Conservation (phyloP, 92 coral and sea anemone genomes). For the Muricea muricata region DNA sequence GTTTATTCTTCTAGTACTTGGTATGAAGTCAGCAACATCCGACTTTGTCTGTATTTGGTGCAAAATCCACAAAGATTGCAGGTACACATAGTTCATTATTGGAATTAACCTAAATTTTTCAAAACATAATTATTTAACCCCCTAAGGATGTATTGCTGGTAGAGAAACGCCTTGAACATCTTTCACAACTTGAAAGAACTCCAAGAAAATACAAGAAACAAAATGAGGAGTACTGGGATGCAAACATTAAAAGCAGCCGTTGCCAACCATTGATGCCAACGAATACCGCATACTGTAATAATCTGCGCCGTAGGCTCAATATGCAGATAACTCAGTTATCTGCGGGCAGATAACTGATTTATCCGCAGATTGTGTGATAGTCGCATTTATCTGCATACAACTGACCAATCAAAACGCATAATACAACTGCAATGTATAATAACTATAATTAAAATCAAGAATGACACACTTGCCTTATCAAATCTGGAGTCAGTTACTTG, state of each 20-base stretch:
- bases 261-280: too few relatives aligned
- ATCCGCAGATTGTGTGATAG: too few relatives aligned
- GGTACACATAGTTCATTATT: too few relatives aligned
- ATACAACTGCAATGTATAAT: too few relatives aligned
- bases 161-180: conserved; percentile 44
- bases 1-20: conserved; percentile 16
- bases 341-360: too few relatives aligned
- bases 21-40: conserved; percentile 32
- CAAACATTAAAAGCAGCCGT: conserved; percentile 17
- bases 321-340: too few relatives aligned
- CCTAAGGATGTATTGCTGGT: conserved; percentile 10
- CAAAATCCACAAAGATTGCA: background rate
- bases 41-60: conserved; percentile 40
- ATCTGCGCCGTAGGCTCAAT: too few relatives aligned
- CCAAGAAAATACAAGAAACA: conserved; percentile 54
- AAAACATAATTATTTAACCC: background rate
- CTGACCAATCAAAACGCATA: too few relatives aligned
- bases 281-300: too few relatives aligned
- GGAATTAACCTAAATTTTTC: background rate
- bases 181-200: conserved; percentile 43
- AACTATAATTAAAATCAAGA: too few relatives aligned
- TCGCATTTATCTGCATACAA: too few relatives aligned
- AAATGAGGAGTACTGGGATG: conserved; percentile 37
- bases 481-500: background rate
- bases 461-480: background rate